phyloP scores from a whole-genome alignment of 2,113 vertebrate genomes.

The Callopanchax toddi region DNA sequence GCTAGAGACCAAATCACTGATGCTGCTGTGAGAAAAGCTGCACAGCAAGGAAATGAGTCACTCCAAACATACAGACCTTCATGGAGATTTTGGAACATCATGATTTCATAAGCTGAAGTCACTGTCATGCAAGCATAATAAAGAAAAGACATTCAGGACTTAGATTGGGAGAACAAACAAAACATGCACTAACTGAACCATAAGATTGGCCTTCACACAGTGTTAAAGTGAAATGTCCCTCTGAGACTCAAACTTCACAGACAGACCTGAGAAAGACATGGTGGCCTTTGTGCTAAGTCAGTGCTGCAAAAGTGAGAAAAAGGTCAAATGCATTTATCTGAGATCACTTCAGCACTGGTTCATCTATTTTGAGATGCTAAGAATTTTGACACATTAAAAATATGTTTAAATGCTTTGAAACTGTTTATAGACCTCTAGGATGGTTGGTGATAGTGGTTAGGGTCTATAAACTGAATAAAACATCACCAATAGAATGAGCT shows the following conservation, averaged over 20 bases:
- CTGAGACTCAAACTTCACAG: slow-evolving; percentile 2
- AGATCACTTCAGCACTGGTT: neutral
- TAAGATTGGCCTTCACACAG: slow-evolving; percentile 29
- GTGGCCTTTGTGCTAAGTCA: slow-evolving; percentile 36
- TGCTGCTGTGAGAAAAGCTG: neutral
- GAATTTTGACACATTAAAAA: too few species aligned
- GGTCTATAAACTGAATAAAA: neutral
- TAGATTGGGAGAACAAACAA: neutral
- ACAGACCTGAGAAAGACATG: slow-evolving; percentile 1
- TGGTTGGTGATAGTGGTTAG: neutral
- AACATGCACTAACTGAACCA: neutral
- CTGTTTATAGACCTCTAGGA: too few species aligned
- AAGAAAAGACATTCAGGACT: neutral
- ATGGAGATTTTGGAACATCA: slow-evolving; percentile 20
- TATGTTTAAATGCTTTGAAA: too few species aligned
- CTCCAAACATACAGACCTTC: slow-evolving; percentile 12
- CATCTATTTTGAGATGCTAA: too few species aligned
- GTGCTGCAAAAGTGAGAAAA: neutral
- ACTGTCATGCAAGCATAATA: neutral
- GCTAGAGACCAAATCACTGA: slow-evolving; percentile 7
- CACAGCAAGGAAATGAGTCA: slow-evolving; percentile 31
- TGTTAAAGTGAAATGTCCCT: neutral
- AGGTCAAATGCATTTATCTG: neutral
- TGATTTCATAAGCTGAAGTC: slow-evolving; percentile 13
- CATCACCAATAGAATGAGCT: too few species aligned